Conservation (phyloP, 1,140 invertebrate genomes). For the Pseudachorutes palmiensis region DNA sequence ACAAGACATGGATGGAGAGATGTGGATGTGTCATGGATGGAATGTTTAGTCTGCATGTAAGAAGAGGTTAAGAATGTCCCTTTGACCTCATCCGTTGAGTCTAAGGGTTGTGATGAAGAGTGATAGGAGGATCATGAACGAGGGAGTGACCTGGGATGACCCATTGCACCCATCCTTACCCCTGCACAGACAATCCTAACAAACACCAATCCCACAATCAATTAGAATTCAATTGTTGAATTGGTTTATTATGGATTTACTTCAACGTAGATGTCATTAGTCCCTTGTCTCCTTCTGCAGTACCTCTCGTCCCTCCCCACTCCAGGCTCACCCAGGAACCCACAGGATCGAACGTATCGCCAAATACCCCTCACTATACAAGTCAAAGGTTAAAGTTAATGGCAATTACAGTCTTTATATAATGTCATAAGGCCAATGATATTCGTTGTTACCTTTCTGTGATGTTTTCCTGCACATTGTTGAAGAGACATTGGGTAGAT, state of each 20-base stretch:
- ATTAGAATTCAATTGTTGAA: too few relatives aligned
- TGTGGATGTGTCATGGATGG: too few relatives aligned
- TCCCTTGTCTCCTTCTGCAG: slow-evolving; percentile 80
- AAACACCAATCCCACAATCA: too few relatives aligned
- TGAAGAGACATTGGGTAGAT: slow-evolving; percentile 57
- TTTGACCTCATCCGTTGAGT: too few relatives aligned
- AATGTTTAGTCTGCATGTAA: too few relatives aligned
- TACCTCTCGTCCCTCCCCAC: slow-evolving; percentile 81
- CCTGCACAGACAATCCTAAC: slow-evolving; percentile 84
- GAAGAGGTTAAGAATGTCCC: too few relatives aligned
- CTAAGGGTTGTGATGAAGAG: too few relatives aligned
- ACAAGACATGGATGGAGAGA: too few relatives aligned
- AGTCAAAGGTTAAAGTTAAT: slow-evolving; percentile 14
- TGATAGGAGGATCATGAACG: too few relatives aligned
- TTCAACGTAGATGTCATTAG: slow-evolving; percentile 89
- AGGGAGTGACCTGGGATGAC: too few relatives aligned
- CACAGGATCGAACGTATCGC: slow-evolving; percentile 81
- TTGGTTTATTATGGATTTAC: too few relatives aligned
- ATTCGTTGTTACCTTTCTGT: slow-evolving; percentile 64
- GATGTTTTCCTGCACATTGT: slow-evolving; percentile 88
- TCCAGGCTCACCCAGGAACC: slow-evolving; percentile 79
- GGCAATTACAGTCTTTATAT: neutral
- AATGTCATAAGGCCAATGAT: neutral
- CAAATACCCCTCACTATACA: slow-evolving; percentile 78
- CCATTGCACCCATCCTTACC: too few relatives aligned